phyloP scores from a whole-genome alignment of 2,797 vertebrate genomes.

The Coracias cyanogaster region DNA sequence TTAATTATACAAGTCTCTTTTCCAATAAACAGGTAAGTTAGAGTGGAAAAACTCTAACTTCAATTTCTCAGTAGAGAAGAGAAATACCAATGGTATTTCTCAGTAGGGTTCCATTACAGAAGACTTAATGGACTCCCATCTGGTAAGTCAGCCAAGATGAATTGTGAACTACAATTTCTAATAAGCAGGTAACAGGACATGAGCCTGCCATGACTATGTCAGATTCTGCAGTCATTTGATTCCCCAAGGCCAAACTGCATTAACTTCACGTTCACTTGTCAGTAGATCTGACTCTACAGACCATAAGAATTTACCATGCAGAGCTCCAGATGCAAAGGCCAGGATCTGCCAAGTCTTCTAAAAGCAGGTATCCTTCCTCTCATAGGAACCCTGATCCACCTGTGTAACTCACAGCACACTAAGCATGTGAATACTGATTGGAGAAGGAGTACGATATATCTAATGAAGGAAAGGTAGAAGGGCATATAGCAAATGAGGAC shows the following conservation, averaged over 20 bases:
- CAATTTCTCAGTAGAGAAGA: no score
- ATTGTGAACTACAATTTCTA: constrained; percentile 28
- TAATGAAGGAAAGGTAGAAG: background rate
- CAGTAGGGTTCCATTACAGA: constrained; percentile 29
- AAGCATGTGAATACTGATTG: background rate
- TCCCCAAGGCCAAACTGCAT: background rate
- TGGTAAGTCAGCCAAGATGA: constrained; percentile 41
- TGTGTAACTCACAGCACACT: background rate
- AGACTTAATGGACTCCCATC: constrained; percentile 34
- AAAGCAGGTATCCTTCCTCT: background rate
- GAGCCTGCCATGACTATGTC: background rate
- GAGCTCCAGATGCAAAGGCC: background rate
- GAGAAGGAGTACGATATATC: background rate
- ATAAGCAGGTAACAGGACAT: constrained; percentile 28
- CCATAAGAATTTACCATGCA: background rate
- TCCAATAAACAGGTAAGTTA: background rate
- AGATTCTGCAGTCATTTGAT: background rate
- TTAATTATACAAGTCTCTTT: background rate
- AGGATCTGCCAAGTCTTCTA: background rate
- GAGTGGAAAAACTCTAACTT: background rate
- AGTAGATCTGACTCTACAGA: background rate
- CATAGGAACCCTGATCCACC: background rate
- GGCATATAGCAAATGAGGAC: background rate
- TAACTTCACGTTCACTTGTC: background rate
- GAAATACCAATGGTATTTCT: constrained; percentile 12